A percentile compares a stretch with the other conserved stretches of the same genome.
These are phyloP conservation scores for Brachionichthys hirsutus DNA, from an alignment of 2,113 vertebrate genomes.

Conservation along the genomic window DNA sequence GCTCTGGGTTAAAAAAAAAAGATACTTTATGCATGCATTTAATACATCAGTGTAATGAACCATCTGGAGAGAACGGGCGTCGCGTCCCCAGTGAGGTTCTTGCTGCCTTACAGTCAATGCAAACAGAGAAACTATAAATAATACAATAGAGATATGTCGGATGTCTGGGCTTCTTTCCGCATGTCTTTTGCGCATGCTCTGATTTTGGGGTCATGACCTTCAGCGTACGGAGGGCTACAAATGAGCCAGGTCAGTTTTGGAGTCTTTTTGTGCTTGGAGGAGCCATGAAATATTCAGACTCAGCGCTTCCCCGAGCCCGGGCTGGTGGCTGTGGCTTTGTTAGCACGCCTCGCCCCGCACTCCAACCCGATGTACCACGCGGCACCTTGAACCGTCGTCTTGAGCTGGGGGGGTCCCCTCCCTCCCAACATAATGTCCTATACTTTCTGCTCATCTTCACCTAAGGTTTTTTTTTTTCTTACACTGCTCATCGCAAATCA, in stretches of 20 bases:
- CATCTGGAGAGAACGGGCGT: conserved; percentile 15
- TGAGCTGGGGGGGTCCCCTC: conserved; percentile 23
- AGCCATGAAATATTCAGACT: conserved; percentile 97
- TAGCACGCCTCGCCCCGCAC: conserved; percentile 74
- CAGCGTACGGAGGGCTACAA: conserved; percentile 63
- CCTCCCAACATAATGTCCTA: conserved; percentile 50
- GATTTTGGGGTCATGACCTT: conserved; percentile 85
- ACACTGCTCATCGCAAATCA: conserved; percentile 20
- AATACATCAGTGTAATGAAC: conserved; percentile 52
- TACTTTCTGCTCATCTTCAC: conserved; percentile 58
- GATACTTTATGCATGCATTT: conserved; percentile 55
- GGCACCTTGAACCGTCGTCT: conserved; percentile 42
- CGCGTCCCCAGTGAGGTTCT: conserved; percentile 22
- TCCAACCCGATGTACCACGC: conserved; percentile 50
- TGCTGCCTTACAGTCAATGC: not conserved
- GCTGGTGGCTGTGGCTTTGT: conserved; percentile 96
- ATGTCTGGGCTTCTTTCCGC: conserved; percentile 73
- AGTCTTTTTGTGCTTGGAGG: conserved; percentile 94
- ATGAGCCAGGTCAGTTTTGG: conserved; percentile 83
- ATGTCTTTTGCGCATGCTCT: conserved; percentile 57
- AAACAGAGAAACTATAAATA: not conserved
- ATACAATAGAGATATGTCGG: conserved; percentile 68
- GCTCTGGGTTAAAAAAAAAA: conserved; percentile 29
- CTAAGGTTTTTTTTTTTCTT: not conserved
- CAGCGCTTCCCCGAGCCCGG: conserved; percentile 90